Evolutionary conservation across 1,140 invertebrate species (phyloP), one percentile per base, ranked within the genome.

Genomic region (Gryon sp.): DNA sequence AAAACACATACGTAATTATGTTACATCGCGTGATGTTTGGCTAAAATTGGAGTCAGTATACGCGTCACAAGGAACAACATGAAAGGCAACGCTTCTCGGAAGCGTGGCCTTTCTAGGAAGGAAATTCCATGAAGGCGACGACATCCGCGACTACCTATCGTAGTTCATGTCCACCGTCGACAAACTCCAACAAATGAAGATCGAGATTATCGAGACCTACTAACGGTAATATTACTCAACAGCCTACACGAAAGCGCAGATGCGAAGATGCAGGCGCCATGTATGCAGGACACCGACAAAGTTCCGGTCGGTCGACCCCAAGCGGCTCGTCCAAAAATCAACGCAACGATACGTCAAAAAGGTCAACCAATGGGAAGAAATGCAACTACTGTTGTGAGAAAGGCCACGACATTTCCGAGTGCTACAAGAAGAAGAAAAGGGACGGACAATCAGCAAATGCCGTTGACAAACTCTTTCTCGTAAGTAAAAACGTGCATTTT

Each of bases 21-120:
- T 18, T 15, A 62, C 59, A 36, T 46, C 59, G 12, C 26, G 18
- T 11, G 28, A 48, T 1, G 16, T 62, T 1, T 62, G 59, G 28
- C 11, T 11, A 3, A 48, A 45, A 32, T 16, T 60, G 12, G 40
- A 60, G 24, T 1, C 24, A 1, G 45, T 41, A 1, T 60, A 55
- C 19, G 15, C 16, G 5, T 55, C 52, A 2, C 12, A 55, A 38
- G 30, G 24, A 7, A 30, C 52, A 4, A 18, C 52, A 4, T 16
- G 36, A 6, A 55, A 55, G 15, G 52, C 32, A 4, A 16, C 36
- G 19, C 20, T 55, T 2, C 14, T 32, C 2, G 20, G 40, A 20
- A n/a, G n/a, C n/a, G n/a, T 14, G 11, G 8, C 11, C 20, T 4
- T 4, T 18, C 1, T 19, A 1, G 14, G 11, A 41, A 8, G n/a